phyloP scores from a whole-genome alignment of 2,888 invertebrate species.

The Platycheirus albimanus region DNA sequence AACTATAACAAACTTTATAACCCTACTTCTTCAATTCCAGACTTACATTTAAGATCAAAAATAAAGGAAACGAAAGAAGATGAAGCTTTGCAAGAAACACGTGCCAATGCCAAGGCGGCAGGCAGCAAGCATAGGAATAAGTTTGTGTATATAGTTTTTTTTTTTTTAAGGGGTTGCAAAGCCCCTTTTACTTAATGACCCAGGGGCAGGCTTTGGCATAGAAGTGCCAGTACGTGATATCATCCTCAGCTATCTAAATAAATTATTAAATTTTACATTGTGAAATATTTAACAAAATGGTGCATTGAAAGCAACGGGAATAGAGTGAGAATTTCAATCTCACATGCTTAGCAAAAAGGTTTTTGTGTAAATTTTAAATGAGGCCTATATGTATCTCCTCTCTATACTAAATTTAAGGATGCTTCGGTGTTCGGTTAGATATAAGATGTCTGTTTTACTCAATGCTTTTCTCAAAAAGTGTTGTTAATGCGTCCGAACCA shows the following conservation, averaged over 20 bases:
- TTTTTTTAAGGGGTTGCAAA: constrained; percentile 1
- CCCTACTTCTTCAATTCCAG: constrained; percentile 16
- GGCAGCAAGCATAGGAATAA: too few species aligned
- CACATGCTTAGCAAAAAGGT: constrained; percentile 14
- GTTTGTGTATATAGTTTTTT: too few species aligned
- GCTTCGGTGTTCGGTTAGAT: neutral
- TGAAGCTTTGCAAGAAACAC: constrained; percentile 19
- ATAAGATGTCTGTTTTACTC: neutral
- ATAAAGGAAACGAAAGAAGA: neutral
- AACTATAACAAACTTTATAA: constrained; percentile 52
- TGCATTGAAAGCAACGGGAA: constrained; percentile 35
- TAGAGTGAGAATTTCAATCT: constrained; percentile 56
- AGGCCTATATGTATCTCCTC: neutral
- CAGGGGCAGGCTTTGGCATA: constrained; percentile 38
- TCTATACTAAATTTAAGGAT: neutral
- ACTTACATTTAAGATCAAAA: neutral
- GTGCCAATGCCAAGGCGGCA: too few species aligned
- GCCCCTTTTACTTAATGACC: constrained; percentile 42
- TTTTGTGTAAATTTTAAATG: constrained; percentile 33
- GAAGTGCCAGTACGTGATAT: constrained; percentile 64
- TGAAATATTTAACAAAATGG: constrained; percentile 59
- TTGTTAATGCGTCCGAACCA: constrained; percentile 38
- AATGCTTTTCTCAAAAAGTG: neutral
- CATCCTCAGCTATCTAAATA: constrained; percentile 51
- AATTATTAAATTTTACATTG: constrained; percentile 61